These are phyloP conservation scores for Paralichthys olivaceus DNA, from an alignment of 2,113 vertebrate species.

Conservation along the genomic window DNA sequence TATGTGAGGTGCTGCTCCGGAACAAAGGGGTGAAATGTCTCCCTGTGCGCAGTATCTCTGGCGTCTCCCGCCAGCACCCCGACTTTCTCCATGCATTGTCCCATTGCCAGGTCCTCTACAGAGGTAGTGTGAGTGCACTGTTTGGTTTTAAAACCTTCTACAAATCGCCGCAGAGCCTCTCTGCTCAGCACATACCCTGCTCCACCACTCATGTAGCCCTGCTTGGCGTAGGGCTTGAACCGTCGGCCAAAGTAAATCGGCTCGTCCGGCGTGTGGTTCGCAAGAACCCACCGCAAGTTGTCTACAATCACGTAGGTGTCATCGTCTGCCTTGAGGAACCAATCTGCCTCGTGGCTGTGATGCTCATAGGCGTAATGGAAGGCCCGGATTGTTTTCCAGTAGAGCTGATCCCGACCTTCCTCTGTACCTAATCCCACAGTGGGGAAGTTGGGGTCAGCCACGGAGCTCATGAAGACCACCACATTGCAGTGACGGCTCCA, in stretches of 20 bases:
- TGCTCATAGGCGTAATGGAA: conserved; percentile 84
- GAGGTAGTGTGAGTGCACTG: conserved; percentile 78
- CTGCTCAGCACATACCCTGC: conserved; percentile 84
- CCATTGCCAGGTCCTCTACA: conserved; percentile 84
- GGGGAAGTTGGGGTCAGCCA: conserved; percentile 73
- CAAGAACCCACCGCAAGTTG: conserved; percentile 84
- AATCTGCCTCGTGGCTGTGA: conserved; percentile 78
- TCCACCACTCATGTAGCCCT: conserved; percentile 88
- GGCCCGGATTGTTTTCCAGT: conserved; percentile 84
- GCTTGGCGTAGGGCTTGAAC: conserved; percentile 82
- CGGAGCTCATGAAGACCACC: conserved; percentile 84
- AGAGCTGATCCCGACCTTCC: conserved; percentile 84
- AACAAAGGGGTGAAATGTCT: conserved; percentile 85
- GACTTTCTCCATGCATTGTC: conserved; percentile 85
- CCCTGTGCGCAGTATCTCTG: conserved; percentile 74
- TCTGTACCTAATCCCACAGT: conserved; percentile 79
- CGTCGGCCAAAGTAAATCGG: conserved; percentile 84
- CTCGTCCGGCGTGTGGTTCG: conserved; percentile 72
- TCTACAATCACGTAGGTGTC: conserved; percentile 83
- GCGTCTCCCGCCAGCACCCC: conserved; percentile 82
- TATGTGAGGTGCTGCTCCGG: conserved; percentile 81
- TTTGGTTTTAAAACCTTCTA: conserved; percentile 75
- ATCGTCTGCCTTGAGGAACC: conserved; percentile 86
- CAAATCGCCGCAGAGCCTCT: conserved; percentile 78
- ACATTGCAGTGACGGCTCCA: conserved; percentile 83